A percentile compares a stretch with the other conserved stretches of the same genome.
Conservation (phyloP, 2,888 invertebrate species). For the Seira sanloemensis region DNA sequence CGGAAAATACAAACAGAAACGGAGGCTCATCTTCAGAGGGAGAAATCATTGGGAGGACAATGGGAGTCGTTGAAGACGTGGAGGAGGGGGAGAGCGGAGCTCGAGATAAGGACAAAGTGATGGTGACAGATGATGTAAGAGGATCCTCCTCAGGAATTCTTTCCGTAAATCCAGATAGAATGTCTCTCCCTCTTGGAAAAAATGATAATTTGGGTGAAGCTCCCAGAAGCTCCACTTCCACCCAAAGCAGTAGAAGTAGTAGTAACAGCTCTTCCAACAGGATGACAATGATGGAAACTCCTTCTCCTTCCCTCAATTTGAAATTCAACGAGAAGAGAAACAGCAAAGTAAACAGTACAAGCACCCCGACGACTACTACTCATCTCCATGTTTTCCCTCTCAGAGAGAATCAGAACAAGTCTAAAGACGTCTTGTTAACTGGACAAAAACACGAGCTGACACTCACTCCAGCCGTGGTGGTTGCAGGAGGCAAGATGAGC, state of each 20-base stretch:
- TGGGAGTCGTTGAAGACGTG: conserved; percentile 1
- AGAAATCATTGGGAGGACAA: conserved; percentile 11
- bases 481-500: background rate
- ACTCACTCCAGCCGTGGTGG: background rate
- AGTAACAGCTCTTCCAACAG: too few species aligned
- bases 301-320: background rate
- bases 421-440: conserved; percentile 35
- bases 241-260: background rate
- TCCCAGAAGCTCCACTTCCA: background rate
- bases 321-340: conserved; percentile 1
- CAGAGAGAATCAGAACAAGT: conserved; percentile 19
- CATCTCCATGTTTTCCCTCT: background rate
- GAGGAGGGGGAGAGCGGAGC: conserved; percentile 19
- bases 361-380: background rate
- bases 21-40: background rate
- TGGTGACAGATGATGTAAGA: conserved; percentile 57
- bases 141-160: conserved; percentile 42
- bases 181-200: conserved; percentile 26
- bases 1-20: conserved; percentile 10
- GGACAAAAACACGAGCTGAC: background rate
- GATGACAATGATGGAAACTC: background rate
- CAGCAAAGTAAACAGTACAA: background rate
- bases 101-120: conserved; percentile 55
- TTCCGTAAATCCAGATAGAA: conserved; percentile 32
- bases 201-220: conserved; percentile 34